Evolutionary conservation across 2,888 invertebrate species (phyloP).

Genomic region (Philereme transversata): DNA sequence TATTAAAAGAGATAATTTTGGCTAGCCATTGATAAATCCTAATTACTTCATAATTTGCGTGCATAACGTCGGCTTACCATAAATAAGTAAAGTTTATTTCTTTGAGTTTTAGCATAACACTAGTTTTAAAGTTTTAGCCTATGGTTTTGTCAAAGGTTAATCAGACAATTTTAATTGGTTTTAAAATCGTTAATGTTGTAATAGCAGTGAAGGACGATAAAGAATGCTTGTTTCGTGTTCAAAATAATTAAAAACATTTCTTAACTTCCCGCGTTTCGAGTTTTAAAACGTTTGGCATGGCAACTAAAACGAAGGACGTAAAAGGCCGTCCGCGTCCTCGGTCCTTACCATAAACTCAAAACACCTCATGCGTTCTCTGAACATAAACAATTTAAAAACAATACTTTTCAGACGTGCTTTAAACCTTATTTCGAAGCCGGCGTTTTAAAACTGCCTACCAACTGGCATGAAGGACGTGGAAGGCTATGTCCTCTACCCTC

Average conservation of each 20-base stretch:
- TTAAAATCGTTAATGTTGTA: conserved; percentile 25
- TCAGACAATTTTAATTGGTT: conserved; percentile 2
- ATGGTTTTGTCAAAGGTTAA: background rate
- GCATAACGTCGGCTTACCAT: no score
- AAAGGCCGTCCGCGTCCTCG: conserved; percentile 17
- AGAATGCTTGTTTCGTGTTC: conserved; percentile 9
- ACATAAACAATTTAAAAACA: conserved; percentile 19
- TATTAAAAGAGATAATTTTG: no score
- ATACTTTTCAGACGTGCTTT: conserved; percentile 31
- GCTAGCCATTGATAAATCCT: no score
- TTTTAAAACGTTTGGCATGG: conserved; percentile 6
- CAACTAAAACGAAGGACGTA: conserved; percentile 21
- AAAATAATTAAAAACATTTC: conserved; percentile 14
- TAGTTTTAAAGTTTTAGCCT: no score
- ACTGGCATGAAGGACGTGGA: conserved; percentile 63
- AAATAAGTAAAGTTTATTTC: no score
- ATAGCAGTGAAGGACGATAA: conserved; percentile 19
- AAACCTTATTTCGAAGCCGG: conserved; percentile 31
- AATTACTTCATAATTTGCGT: no score
- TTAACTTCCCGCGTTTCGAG: conserved; percentile 3
- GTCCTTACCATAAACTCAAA: conserved; percentile 15
- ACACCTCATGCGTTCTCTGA: conserved; percentile 5
- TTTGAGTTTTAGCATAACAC: no score
- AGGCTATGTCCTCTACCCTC: conserved; percentile 73
- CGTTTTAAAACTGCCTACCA: conserved; percentile 42